Evolutionary conservation across 2,113 vertebrate species (phyloP), one percentile per base, ranked within the genome.

Genomic region (Syngnathus scovelli): DNA sequence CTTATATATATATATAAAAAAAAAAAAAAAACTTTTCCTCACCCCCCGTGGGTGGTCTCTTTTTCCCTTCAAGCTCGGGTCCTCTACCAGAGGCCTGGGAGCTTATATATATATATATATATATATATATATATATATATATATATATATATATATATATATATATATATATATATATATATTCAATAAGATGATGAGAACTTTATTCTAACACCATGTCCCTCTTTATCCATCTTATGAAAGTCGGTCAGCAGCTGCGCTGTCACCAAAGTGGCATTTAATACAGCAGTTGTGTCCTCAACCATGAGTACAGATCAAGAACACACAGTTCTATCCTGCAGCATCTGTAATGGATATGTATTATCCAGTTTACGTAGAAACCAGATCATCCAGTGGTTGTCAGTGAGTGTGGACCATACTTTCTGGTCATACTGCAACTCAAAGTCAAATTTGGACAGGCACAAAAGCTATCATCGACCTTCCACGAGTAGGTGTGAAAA

Each of bases 361-460:
- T 67, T 74, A 44, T 77, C 55, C 72, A 71, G 37, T 71, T 44
- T 65, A 33, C 2, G 0, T 43, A 62, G 46, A 70, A 13, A 27
- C 33, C 52, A 55, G 70, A 58, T 89, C 86, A 89, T 88, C 84
- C 80, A 69, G 39, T 52, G 16, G 51, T 68, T 62, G 70, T 52
- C 60, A 76, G 66, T 69, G 74, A 72, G 76, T 33, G 62, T 61
- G 75, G 67, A 77, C 79, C 64, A 58, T 67, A 72, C 61, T 74
- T 85, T 76, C 65, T 66, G 64, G 61, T 77, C 60, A 70, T 67
- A 76, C 62, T 18, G 43, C 78, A 66, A 76, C 36, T 55, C 36
- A 68, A 51, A 18, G 66, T 72, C 55, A 70, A 74, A 64, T 58
- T 72, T 69, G 67, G 64, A 76, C 81, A 81, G 67, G 76, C 84